phyloP scores from a whole-genome alignment of 2,113 vertebrate genomes.

The Anhinga rufa region DNA sequence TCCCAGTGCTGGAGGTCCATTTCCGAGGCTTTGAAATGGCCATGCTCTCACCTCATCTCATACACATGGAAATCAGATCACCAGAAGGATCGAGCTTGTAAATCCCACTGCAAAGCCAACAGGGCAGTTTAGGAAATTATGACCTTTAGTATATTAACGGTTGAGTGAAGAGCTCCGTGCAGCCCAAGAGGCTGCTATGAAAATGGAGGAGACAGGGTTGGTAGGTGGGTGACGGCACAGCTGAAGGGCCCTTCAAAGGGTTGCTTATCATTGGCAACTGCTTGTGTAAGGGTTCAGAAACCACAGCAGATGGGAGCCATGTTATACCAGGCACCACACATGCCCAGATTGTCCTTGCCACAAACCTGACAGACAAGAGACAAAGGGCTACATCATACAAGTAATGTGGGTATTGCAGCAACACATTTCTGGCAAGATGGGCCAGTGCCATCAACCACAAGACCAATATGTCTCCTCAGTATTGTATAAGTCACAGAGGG shows the following conservation, averaged over 20 bases:
- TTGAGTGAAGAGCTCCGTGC: neutral
- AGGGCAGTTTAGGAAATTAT: neutral
- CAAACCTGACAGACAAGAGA: neutral
- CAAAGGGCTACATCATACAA: neutral
- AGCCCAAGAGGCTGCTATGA: neutral
- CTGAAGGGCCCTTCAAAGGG: neutral
- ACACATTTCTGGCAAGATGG: neutral
- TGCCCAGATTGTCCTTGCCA: neutral
- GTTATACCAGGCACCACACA: neutral
- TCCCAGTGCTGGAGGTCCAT: constrained; percentile 12
- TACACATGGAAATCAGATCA: constrained; percentile 63
- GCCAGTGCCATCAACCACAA: neutral
- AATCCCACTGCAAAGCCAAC: neutral
- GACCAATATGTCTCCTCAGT: neutral
- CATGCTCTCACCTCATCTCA: constrained; percentile 44
- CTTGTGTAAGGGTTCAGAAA: neutral
- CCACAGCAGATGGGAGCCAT: neutral
- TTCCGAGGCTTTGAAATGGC: constrained; percentile 69
- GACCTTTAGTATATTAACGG: neutral
- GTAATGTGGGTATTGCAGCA: neutral
- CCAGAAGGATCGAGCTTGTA: neutral
- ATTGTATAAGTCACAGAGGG: neutral
- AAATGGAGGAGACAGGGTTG: neutral
- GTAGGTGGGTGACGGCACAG: neutral
- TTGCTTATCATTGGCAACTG: neutral